Evolutionary conservation across 2,797 vertebrate species (phyloP).

Genomic region (Pseudochirops cupreus): DNA sequence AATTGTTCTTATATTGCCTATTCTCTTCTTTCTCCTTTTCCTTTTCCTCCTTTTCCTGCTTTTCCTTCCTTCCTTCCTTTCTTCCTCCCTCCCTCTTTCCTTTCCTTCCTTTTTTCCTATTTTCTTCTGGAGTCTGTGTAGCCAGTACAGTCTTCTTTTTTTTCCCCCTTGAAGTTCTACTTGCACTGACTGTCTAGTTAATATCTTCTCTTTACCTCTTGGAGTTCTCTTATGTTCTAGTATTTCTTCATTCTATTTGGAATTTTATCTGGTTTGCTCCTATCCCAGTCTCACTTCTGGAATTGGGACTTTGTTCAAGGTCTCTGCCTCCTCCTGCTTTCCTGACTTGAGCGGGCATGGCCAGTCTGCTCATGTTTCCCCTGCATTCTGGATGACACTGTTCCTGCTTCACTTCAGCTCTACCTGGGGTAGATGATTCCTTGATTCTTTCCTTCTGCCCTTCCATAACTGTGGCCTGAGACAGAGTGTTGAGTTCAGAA

Average conservation of each 20-base stretch:
- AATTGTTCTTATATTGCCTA: neutral
- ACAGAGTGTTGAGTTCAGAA: neutral
- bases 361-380: neutral
- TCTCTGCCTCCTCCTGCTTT: neutral
- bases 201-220: neutral
- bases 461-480: neutral
- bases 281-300: neutral
- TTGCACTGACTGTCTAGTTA: neutral
- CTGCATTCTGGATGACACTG: neutral
- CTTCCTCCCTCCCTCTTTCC: rapidly evolving
- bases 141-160: neutral
- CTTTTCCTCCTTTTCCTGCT: neutral
- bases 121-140: neutral
- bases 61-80: too few species aligned
- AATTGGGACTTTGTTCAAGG: neutral
- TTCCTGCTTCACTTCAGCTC: neutral
- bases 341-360: neutral
- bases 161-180: neutral
- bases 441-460: neutral
- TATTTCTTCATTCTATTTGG: neutral
- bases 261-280: neutral
- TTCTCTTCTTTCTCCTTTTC: neutral
- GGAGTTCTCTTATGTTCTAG: neutral
- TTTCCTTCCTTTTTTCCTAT: neutral
- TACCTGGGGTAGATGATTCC: neutral